phyloP scores from a whole-genome alignment of 2,113 vertebrate genomes.

The Tragelaphus buxtoni region DNA sequence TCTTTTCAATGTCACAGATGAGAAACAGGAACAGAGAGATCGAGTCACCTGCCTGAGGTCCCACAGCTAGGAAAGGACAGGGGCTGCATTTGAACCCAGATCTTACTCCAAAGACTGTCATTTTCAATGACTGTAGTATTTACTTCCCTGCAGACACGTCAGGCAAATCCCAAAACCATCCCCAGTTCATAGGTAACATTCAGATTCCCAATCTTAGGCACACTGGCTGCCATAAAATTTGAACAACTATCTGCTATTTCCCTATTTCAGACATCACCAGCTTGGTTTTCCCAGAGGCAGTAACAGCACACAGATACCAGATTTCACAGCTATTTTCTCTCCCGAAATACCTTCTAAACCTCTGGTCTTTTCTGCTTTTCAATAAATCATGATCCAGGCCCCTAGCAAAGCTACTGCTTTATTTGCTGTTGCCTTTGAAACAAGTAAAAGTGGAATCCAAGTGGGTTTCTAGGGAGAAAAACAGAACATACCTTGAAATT shows the following conservation, averaged over 20 bases:
- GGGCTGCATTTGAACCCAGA: neutral
- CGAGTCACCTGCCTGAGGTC: neutral
- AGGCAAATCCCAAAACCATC: neutral
- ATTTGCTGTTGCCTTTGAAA: neutral
- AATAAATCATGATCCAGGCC: neutral
- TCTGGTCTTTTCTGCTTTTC: neutral
- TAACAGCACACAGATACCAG: fast-evolving
- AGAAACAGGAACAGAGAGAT: neutral
- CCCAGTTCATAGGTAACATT: neutral
- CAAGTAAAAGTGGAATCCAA: neutral
- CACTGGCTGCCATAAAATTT: fast-evolving
- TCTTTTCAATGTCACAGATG: neutral
- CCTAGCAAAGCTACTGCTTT: neutral
- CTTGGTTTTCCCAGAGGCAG: neutral
- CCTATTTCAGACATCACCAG: neutral
- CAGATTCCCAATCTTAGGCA: neutral
- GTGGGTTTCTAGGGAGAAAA: neutral
- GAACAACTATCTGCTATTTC: neutral
- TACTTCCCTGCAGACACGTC: neutral
- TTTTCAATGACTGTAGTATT: neutral
- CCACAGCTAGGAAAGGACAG: neutral
- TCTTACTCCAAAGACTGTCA: neutral
- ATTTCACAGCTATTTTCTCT: neutral
- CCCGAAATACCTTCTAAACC: neutral
- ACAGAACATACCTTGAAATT: neutral